phyloP scores from a whole-genome alignment of 2,888 invertebrate genomes.

The Papilio gigon region DNA sequence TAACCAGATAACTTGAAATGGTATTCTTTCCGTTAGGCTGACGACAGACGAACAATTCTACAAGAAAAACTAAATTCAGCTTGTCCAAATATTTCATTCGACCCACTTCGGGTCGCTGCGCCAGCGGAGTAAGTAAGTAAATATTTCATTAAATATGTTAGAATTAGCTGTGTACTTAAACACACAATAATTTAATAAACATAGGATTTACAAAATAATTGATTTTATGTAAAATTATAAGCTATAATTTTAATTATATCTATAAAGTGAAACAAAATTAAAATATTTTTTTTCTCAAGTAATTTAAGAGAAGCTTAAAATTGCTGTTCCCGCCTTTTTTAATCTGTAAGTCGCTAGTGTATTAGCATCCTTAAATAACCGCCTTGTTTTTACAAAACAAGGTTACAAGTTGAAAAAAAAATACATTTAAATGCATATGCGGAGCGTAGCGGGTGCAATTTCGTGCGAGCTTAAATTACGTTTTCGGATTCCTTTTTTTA shows the following conservation, averaged over 20 bases:
- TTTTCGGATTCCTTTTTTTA: slow-evolving; percentile 65
- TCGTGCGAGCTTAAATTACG: slow-evolving; percentile 77
- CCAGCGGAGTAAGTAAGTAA: too few relatives aligned
- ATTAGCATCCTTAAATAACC: slow-evolving; percentile 37
- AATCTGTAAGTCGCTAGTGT: neutral
- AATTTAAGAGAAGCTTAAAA: too few relatives aligned
- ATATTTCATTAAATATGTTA: too few relatives aligned
- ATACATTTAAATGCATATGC: slow-evolving; percentile 68
- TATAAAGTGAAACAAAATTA: too few relatives aligned
- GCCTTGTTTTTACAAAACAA: slow-evolving; percentile 57
- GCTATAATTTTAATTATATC: too few relatives aligned
- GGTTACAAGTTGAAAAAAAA: slow-evolving; percentile 63
- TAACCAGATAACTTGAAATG: slow-evolving; percentile 20
- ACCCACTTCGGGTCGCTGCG: too few relatives aligned
- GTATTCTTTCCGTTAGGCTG: slow-evolving; percentile 21
- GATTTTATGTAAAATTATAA: too few relatives aligned
- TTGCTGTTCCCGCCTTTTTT: slow-evolving; percentile 18
- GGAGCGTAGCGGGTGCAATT: slow-evolving; percentile 70
- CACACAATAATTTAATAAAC: too few relatives aligned
- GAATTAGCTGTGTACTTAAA: too few relatives aligned
- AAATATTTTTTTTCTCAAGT: too few relatives aligned
- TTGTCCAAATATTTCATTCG: neutral
- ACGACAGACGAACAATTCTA: neutral
- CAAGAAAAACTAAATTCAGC: neutral
- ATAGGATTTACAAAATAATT: too few relatives aligned